These are phyloP conservation scores for Araneus ventricosus DNA, from an alignment of 1,140 invertebrate species.

Conservation along the genomic window DNA sequence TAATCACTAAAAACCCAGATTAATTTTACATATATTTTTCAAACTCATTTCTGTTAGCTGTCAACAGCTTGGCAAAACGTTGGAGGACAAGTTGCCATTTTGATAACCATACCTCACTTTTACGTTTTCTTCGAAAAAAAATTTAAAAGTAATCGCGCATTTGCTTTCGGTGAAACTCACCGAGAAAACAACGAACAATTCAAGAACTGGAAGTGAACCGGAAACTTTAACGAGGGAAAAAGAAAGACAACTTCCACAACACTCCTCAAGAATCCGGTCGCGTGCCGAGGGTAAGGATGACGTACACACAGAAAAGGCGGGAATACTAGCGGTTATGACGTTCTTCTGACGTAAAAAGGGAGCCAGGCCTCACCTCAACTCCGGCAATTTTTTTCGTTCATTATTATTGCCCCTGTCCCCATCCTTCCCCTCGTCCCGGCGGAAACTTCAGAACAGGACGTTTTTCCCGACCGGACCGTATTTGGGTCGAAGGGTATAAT, in stretches of 20 bases:
- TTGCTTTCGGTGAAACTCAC: neutral
- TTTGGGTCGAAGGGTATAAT: conserved; percentile 32
- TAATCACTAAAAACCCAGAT: no score
- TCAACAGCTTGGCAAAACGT: no score
- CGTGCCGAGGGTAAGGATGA: conserved; percentile 52
- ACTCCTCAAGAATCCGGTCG: conserved; percentile 45
- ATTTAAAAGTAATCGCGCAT: no score
- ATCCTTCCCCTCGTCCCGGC: neutral
- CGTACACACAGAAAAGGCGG: conserved; percentile 43
- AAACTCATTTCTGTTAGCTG: no score
- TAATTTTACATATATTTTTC: no score
- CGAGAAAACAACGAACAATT: neutral
- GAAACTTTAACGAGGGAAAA: neutral
- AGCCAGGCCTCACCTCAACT: neutral
- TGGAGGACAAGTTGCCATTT: no score
- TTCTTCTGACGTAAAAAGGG: conserved; percentile 52
- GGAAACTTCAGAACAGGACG: neutral
- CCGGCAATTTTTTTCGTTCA: neutral
- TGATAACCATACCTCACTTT: no score
- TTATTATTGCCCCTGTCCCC: neutral
- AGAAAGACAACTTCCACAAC: neutral
- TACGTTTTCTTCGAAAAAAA: no score
- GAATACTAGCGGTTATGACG: conserved; percentile 42
- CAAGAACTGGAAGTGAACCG: neutral
- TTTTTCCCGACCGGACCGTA: conserved; percentile 28